phyloP scores from a whole-genome alignment of 2,888 invertebrate species.

The Schizotus pectinicornis region DNA sequence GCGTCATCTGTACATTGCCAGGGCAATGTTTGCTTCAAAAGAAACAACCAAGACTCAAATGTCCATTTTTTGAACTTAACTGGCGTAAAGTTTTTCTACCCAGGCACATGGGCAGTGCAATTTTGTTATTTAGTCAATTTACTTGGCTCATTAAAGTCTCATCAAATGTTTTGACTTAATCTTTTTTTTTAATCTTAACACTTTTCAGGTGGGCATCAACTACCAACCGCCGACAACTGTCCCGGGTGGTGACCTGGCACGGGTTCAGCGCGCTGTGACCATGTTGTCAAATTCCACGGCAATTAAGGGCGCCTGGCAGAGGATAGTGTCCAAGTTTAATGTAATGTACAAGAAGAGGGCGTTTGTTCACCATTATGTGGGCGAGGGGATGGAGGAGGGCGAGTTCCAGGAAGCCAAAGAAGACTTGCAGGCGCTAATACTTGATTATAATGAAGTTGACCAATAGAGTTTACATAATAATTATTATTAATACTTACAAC shows the following conservation, averaged over 20 bases:
- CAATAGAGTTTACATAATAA: neutral
- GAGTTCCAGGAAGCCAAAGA: conserved; percentile 68
- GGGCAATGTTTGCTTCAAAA: no score
- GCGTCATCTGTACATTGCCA: no score
- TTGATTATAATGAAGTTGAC: conserved; percentile 74
- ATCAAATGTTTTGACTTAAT: no score
- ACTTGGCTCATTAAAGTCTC: no score
- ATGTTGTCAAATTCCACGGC: conserved; percentile 87
- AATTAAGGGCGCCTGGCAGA: conserved; percentile 81
- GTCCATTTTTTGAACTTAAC: no score
- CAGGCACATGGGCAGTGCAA: no score
- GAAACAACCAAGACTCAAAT: no score
- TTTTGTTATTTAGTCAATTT: no score
- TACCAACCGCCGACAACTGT: conserved; percentile 78
- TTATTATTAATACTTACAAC: conserved; percentile 4
- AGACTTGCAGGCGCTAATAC: conserved; percentile 67
- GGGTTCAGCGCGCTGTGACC: conserved; percentile 76
- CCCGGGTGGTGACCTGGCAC: conserved; percentile 77
- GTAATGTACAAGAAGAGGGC: conserved; percentile 83
- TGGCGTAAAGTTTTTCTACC: no score
- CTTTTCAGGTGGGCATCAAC: conserved; percentile 47
- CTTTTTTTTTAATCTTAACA: no score
- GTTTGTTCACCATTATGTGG: conserved; percentile 86
- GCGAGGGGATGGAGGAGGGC: conserved; percentile 75
- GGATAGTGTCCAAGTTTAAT: conserved; percentile 79